Conservation (phyloP, 1,140 invertebrate genomes). For the Trinorchestia longiramus region DNA sequence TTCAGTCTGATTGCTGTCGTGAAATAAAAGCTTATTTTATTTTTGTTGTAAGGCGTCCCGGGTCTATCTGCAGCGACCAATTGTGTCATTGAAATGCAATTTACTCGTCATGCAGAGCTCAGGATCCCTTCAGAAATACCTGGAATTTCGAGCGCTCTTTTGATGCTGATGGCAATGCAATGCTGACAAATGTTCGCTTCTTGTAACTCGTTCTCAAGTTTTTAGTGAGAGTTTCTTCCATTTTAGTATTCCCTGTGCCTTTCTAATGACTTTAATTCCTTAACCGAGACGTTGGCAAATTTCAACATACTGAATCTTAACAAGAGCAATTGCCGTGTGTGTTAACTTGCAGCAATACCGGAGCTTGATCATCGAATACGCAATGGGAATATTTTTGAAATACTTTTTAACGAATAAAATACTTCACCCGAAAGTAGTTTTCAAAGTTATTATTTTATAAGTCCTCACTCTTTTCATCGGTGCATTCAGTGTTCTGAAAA, state of each 20-base stretch:
- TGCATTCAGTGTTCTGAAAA: too few relatives aligned
- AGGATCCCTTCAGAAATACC: neutral
- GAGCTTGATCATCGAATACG: too few relatives aligned
- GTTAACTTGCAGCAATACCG: too few relatives aligned
- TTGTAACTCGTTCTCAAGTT: neutral
- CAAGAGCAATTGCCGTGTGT: too few relatives aligned
- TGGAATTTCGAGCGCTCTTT: neutral
- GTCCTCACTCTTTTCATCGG: too few relatives aligned
- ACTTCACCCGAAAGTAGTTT: too few relatives aligned
- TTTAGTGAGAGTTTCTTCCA: neutral
- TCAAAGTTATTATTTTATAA: too few relatives aligned
- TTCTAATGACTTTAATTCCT: neutral
- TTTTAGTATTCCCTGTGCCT: neutral
- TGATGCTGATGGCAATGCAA: neutral
- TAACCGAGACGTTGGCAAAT: neutral
- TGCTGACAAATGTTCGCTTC: neutral
- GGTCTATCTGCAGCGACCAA: neutral
- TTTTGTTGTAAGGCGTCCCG: neutral
- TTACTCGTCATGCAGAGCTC: neutral
- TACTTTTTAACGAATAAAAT: too few relatives aligned
- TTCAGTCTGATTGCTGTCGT: neutral
- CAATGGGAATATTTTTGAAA: too few relatives aligned
- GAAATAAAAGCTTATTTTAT: neutral
- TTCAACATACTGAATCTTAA: too few relatives aligned
- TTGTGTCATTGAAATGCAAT: neutral